A percentile compares a stretch with the other conserved stretches of the same genome.
These are phyloP conservation scores for Aphelenchoides avenae DNA, from an alignment of 1,140 invertebrate genomes.

Conservation along the genomic window DNA sequence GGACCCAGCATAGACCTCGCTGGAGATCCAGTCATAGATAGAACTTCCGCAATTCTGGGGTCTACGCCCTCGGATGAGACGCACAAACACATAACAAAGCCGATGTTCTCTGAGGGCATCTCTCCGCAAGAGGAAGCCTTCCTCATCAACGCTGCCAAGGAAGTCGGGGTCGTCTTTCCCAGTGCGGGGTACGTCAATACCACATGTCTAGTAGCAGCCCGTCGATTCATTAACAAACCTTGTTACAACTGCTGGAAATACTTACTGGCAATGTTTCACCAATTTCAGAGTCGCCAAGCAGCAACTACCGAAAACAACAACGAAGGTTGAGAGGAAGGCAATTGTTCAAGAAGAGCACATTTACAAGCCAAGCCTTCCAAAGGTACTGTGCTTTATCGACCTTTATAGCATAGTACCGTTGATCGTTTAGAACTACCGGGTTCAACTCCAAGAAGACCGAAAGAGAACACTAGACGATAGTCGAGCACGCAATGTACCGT, in stretches of 20 bases:
- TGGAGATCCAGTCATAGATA: too few relatives aligned
- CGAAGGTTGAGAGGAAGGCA: neutral
- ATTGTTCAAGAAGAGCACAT: conserved; percentile 7
- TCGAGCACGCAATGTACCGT: conserved; percentile 47
- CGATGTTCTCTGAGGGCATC: conserved; percentile 10
- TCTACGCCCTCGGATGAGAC: too few relatives aligned
- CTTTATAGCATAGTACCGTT: conserved; percentile 8
- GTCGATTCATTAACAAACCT: neutral
- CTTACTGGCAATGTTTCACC: conserved; percentile 2
- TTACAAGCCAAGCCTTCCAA: conserved; percentile 33
- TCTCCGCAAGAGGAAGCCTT: conserved; percentile 46
- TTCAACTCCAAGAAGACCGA: conserved; percentile 6
- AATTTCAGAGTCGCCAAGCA: conserved; percentile 3
- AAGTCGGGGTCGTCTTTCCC: conserved; percentile 39
- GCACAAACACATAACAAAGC: too few relatives aligned
- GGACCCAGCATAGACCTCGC: too few relatives aligned
- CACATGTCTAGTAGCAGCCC: too few relatives aligned
- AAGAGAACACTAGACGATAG: conserved; percentile 28
- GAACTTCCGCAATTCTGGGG: too few relatives aligned
- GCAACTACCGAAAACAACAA: neutral
- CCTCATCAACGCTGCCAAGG: conserved; percentile 48
- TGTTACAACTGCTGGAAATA: conserved; percentile 1
- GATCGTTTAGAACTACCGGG: conserved; percentile 41
- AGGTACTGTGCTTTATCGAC: conserved; percentile 21
- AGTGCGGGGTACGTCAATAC: too few relatives aligned